Evolutionary conservation across 2,888 invertebrate genomes (phyloP), one percentile per base, ranked within the genome.

Genomic region (Cremastinae sp.): DNA sequence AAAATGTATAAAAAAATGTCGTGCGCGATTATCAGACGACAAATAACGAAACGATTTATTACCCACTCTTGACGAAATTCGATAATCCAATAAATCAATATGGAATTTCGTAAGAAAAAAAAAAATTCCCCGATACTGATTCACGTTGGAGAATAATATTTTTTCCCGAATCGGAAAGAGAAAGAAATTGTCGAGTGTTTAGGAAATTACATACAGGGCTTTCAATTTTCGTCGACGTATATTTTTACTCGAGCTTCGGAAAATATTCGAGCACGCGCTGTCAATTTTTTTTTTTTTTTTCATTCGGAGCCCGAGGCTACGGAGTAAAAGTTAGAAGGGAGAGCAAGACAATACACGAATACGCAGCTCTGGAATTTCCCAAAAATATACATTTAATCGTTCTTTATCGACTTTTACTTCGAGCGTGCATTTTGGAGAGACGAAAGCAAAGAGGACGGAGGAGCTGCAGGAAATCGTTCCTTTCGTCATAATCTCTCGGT

Each of bases 61-160:
- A 51, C 43, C 14, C 7, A 12, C 53, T 45, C 39, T 59, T 41
- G 51, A 69, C 18, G 14, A 45, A 59, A 65, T 62, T 65, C 59
- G 47, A 69, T 73, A 61, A 76, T 61, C 73, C 76, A 59, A 76
- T 56, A 37, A 62, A 76, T 65, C 76, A 69, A 76, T 70, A 73
- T 22, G 41, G 39, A 43, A 18, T 43, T 69, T 53, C 16, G 16
- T n/a, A 53, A 10, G 41, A 22, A 18, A 43, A 61, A 35, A 70
- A 43, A 61, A 53, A 51, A 18, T 10, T 16, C 39, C n/a, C 16
- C 18, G 47, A 28, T 28, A 41, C 16, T 14, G 1, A 16, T 51
- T 43, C 20, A 18, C 3, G 18, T 9, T 8, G 18, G 28, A 53
- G 18, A 59, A 28, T 41, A 16, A 18, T 59, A n/a, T 28, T 37